Conservation (phyloP, 1,140 invertebrate species). For the Meloidogyne hapla region DNA sequence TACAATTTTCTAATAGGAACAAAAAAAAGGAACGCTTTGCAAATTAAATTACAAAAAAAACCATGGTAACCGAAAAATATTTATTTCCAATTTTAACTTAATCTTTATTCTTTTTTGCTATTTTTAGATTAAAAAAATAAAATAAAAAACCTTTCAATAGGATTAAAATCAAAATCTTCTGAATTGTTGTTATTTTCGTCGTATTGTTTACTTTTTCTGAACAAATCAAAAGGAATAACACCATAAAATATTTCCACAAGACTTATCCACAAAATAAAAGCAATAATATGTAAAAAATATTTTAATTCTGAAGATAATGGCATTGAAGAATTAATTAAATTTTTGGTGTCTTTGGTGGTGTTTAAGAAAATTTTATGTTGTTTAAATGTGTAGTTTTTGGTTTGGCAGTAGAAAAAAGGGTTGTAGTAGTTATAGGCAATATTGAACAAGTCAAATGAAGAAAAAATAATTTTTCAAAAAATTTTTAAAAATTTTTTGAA, state of each 20-base stretch:
- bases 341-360: too few species aligned
- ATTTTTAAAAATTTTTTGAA: too few species aligned
- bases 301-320: constrained; percentile 20
- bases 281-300: constrained; percentile 13
- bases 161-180: background rate
- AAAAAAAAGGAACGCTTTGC: background rate
- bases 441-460: too few species aligned
- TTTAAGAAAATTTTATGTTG: background rate
- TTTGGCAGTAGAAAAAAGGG: background rate
- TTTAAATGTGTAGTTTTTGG: background rate
- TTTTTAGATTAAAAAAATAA: background rate
- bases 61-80: background rate
- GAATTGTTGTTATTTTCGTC: background rate
- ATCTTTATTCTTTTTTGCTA: too few species aligned
- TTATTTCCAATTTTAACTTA: background rate
- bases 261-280: constrained; percentile 20
- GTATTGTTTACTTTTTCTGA: background rate
- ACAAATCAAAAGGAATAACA: background rate
- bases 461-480: too few species aligned
- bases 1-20: background rate
- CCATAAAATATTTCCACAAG: constrained; percentile 25
- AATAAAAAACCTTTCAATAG: constrained; percentile 8
- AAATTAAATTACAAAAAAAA: background rate
- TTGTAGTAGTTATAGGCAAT: too few species aligned
- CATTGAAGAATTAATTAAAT: constrained; percentile 17